These are phyloP conservation scores for Lithobates sylvaticus DNA, from an alignment of 2,797 vertebrate genomes.

Conservation along the genomic window DNA sequence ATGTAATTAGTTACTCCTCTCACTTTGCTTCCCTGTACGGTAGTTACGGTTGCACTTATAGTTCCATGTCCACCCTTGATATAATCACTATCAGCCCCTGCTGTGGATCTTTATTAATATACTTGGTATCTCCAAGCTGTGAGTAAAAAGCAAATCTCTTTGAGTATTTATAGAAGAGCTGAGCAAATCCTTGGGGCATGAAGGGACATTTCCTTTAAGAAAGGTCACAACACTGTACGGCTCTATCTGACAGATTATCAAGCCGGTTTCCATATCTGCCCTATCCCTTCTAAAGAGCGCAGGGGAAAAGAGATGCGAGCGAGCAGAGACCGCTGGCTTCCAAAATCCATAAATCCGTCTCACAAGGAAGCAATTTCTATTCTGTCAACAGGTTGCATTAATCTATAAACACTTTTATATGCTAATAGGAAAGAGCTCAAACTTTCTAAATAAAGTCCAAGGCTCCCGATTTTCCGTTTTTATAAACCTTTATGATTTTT, in stretches of 20 bases:
- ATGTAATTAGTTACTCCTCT: not conserved
- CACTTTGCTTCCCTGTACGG: not conserved
- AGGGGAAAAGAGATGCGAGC: not conserved
- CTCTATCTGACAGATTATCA: constrained; percentile 56
- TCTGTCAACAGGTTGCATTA: constrained; percentile 57
- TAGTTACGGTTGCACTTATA: not conserved
- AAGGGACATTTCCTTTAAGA: constrained; percentile 36
- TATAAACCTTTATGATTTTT: not conserved
- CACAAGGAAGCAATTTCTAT: constrained; percentile 52
- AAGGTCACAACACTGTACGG: constrained; percentile 38
- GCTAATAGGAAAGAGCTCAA: constrained; percentile 43
- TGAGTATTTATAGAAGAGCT: constrained; percentile 35
- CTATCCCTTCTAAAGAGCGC: constrained; percentile 9
- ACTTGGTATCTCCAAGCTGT: constrained; percentile 12
- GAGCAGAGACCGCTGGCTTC: constrained; percentile 9
- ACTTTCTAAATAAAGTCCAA: constrained; percentile 35
- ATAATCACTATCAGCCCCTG: not conserved
- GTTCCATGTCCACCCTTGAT: not conserved
- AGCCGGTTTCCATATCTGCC: constrained; percentile 49
- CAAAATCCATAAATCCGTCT: constrained; percentile 60
- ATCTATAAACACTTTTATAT: constrained; percentile 62
- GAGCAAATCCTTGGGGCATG: constrained; percentile 37
- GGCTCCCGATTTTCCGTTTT: not conserved
- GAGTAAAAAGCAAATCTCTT: constrained; percentile 40
- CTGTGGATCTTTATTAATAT: not conserved